Evolutionary conservation across 2,888 invertebrate genomes (phyloP).

Genomic region (Schrankia costaestrigalis): DNA sequence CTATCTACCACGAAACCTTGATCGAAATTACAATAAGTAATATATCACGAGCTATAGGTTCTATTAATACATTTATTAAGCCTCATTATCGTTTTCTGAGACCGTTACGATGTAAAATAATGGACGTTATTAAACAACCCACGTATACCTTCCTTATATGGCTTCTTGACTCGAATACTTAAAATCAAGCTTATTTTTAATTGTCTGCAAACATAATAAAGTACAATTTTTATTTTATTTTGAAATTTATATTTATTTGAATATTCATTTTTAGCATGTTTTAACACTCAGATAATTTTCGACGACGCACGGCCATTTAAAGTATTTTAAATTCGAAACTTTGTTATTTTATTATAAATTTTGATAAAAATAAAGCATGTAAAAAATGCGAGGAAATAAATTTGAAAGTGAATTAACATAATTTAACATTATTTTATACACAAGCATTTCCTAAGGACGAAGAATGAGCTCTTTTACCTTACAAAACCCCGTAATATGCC

Average conservation of each 20-base stretch:
- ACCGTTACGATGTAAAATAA: slow-evolving; percentile 27
- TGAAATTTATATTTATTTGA: no score
- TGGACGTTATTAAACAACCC: slow-evolving; percentile 20
- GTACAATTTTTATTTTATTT: no score
- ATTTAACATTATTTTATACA: slow-evolving; percentile 25
- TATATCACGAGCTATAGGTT: no score
- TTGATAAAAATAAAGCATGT: no score
- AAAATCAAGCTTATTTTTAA: slow-evolving; percentile 8
- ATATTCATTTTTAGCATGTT: slow-evolving; percentile 1
- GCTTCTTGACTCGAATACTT: slow-evolving; percentile 3
- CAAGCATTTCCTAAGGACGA: slow-evolving; percentile 21
- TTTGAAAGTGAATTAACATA: slow-evolving; percentile 21
- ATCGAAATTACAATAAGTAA: no score
- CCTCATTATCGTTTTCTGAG: slow-evolving; percentile 11
- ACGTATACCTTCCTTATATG: slow-evolving; percentile 15
- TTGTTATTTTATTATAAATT: no score
- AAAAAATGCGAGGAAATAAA: no score
- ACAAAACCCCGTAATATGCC: slow-evolving; percentile 31
- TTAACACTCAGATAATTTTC: no score
- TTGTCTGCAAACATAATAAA: slow-evolving; percentile 4
- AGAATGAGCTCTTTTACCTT: slow-evolving; percentile 26
- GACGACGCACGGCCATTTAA: no score
- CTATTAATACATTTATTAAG: background rate
- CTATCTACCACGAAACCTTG: no score
- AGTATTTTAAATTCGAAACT: no score